These are phyloP conservation scores for Tyria jacobaeae DNA, from an alignment of 2,888 invertebrate species.

Conservation along the genomic window DNA sequence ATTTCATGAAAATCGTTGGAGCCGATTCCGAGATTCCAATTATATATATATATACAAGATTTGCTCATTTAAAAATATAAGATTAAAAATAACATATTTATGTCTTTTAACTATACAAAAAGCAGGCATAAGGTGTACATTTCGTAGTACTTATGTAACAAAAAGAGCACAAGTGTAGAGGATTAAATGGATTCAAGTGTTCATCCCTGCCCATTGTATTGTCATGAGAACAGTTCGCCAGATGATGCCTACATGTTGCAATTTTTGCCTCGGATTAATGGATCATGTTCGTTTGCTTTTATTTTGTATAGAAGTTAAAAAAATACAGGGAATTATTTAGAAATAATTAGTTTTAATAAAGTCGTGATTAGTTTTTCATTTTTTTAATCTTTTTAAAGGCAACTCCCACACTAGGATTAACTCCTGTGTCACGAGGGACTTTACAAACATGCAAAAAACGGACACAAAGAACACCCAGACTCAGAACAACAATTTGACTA, in stretches of 20 bases:
- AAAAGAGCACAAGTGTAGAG: constrained; percentile 12
- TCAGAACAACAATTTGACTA: no score
- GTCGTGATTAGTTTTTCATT: neutral
- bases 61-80: no score
- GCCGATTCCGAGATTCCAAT: no score
- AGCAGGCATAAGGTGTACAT: neutral
- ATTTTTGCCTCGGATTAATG: constrained; percentile 48
- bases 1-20: no score
- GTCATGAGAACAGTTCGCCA: constrained; percentile 26
- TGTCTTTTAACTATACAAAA: neutral
- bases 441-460: no score
- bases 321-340: neutral
- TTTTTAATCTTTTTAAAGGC: no score
- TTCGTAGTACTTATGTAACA: neutral
- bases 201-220: constrained; percentile 20
- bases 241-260: constrained; percentile 44
- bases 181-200: constrained; percentile 23
- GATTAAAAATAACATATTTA: no score
- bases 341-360: neutral
- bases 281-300: constrained; percentile 40
- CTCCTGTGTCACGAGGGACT: no score
- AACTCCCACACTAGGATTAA: no score
- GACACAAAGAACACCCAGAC: no score
- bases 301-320: constrained; percentile 12
- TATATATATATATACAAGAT: no score